Evolutionary conservation across 2,888 invertebrate species (phyloP), one percentile per base, ranked within the genome.

Genomic region (Athalia cordata): DNA sequence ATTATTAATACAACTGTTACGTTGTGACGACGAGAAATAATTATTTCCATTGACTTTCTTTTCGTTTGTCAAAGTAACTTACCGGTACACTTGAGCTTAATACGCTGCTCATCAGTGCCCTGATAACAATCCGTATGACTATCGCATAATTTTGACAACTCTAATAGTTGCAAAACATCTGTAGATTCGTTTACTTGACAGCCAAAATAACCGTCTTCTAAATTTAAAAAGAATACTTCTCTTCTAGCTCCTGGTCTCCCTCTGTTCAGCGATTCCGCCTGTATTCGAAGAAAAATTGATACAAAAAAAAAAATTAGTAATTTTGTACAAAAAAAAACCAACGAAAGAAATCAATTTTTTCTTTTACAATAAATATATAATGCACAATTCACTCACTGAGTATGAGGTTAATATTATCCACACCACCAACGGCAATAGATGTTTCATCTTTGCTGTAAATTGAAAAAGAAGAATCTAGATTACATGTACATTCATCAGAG

Each of bases 131-230:
- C 96, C 86, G 95, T 94, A 87, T 93, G 93, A 87, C 96, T 96
- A 92, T 98, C 97, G 93, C 98, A 98, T 89, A 98, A 93, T 93
- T 96, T 97, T 85, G 97, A 97, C 91, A 98, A 93, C 93, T 98
- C 97, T 93, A 97, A 96, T 90, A 98, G 93, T 93, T 98, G 98
- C 91, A 98, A 93, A 90, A 98, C 95, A 92, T 97, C 97, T 90
- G 96, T 96, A 87, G 97, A 97, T 93, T 96, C 97, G 93, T 98
- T 98, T 88, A 98, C 97, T 94, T 98, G 98, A 92, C 98, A 98
- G 89, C 97, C 98, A 92, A 98, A 98, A 92, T 97, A 98, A 90
- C 98, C 98, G 93, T 98, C 97, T 93, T 98, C 98, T 92, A 98
- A 94, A 92, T 98, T 98, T 91, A 98, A 94, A 93, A 98, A 97